Evolutionary conservation across 1,140 invertebrate species (phyloP).

Genomic region (Goniozus legneri): DNA sequence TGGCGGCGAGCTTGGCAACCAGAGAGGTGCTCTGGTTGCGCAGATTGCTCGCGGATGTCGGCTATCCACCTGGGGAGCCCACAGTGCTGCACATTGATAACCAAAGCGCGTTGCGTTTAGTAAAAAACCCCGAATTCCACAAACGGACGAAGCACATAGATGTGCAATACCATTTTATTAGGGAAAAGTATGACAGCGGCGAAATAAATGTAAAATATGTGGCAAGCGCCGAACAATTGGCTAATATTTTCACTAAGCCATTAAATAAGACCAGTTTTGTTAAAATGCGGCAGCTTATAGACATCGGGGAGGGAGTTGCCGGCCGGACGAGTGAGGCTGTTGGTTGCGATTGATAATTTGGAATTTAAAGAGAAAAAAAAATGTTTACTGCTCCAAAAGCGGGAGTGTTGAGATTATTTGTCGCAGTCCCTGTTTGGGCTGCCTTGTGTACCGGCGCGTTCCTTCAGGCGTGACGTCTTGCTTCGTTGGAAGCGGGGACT

Average conservation of each 20-base stretch:
- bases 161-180: constrained; percentile 38
- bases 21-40: constrained; percentile 42
- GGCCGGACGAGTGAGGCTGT: too few relatives aligned
- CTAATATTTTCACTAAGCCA: constrained; percentile 30
- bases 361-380: too few relatives aligned
- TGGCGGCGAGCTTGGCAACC: constrained; percentile 32
- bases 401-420: too few relatives aligned
- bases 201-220: constrained; percentile 23
- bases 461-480: too few relatives aligned
- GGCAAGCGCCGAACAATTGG: constrained; percentile 23
- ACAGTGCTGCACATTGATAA: constrained; percentile 32
- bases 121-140: constrained; percentile 38
- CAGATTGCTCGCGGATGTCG: constrained; percentile 23
- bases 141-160: constrained; percentile 38
- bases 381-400: too few relatives aligned
- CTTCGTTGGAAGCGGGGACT: too few relatives aligned
- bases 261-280: background rate
- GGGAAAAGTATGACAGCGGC: constrained; percentile 22
- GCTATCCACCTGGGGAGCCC: background rate
- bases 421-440: too few relatives aligned
- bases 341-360: too few relatives aligned
- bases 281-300: too few relatives aligned
- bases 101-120: constrained; percentile 41
- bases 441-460: too few relatives aligned
- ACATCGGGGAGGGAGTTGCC: too few relatives aligned